Percentiles rank a stretch among this genome's conserved stretches.
Evolutionary conservation across 2,888 invertebrate species (phyloP).

Genomic region (Aethes cnicana): DNA sequence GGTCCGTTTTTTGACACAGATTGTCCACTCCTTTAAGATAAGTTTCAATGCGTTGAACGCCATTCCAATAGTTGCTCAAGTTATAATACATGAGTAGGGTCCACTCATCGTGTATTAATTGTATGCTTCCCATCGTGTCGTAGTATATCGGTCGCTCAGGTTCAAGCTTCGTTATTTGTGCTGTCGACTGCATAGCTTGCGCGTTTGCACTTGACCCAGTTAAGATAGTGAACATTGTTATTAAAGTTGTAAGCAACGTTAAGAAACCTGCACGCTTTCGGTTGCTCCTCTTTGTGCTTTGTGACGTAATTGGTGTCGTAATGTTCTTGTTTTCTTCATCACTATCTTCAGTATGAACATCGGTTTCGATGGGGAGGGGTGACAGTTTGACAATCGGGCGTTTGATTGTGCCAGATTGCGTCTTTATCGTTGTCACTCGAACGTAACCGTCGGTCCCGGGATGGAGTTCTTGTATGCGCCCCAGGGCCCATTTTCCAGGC

Average conservation of each 20-base stretch:
- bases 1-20: slow-evolving; percentile 14
- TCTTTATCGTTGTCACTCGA: slow-evolving; percentile 9
- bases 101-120: slow-evolving; percentile 34
- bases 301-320: not conserved
- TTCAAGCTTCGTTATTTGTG: slow-evolving; percentile 23
- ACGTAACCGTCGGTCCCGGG: not conserved
- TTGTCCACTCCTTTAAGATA: slow-evolving; percentile 4
- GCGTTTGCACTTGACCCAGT: not conserved
- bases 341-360: not conserved
- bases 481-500: not conserved
- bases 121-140: slow-evolving; percentile 24
- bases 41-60: slow-evolving; percentile 2
- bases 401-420: not conserved
- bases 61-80: slow-evolving; percentile 30
- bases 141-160: slow-evolving; percentile 26
- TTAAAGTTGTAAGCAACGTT: slow-evolving; percentile 1
- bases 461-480: not conserved
- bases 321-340: not conserved
- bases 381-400: slow-evolving; percentile 16
- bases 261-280: no score
- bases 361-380: not conserved
- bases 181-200: no score
- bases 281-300: not conserved
- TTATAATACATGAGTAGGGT: slow-evolving; percentile 31
- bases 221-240: not conserved